Conservation (phyloP, 2,797 vertebrate genomes). For the Pangasius sanitwongsei region DNA sequence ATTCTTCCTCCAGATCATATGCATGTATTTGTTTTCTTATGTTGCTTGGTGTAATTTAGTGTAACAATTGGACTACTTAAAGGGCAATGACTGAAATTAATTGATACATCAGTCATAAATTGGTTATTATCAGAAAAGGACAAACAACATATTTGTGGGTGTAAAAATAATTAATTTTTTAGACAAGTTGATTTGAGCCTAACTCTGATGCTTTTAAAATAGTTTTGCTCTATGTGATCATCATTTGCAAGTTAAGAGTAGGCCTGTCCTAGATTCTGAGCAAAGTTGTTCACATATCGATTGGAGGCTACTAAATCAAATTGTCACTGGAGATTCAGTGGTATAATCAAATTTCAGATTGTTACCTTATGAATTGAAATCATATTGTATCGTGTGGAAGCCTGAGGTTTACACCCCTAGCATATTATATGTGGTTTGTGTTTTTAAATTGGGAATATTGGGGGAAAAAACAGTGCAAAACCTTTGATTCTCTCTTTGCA, state of each 20-base stretch:
- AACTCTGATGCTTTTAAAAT: neutral
- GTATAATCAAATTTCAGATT: neutral
- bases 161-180: neutral
- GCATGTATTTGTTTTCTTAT: neutral
- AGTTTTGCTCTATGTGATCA: neutral
- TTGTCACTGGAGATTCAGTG: neutral
- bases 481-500: neutral
- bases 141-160: neutral
- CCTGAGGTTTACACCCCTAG: neutral
- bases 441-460: neutral
- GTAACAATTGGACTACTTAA: neutral
- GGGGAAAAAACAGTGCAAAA: neutral
- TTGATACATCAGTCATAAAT: neutral
- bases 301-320: neutral
- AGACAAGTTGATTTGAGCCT: neutral
- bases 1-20: conserved; percentile 6
- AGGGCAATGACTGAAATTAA: neutral
- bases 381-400: neutral
- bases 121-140: neutral
- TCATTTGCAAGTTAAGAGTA: neutral
- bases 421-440: neutral
- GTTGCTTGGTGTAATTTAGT: neutral
- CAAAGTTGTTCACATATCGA: neutral
- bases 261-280: neutral
- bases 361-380: neutral